These are phyloP conservation scores for Xerus inauris DNA, from an alignment of 2,113 vertebrate genomes.

Conservation along the genomic window DNA sequence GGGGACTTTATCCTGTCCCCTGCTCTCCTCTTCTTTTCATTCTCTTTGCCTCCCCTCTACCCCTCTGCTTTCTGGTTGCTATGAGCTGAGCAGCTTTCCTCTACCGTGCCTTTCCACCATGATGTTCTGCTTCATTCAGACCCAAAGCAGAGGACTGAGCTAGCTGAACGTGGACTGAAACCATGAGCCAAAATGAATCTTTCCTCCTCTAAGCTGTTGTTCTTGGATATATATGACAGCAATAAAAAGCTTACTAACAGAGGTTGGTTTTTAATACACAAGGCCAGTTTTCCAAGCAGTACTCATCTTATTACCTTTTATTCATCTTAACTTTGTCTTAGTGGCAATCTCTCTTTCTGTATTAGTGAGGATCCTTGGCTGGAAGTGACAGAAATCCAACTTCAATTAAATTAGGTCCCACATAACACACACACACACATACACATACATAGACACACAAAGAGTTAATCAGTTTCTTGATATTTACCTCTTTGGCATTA, in stretches of 20 bases:
- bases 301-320: not conserved
- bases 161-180: no score
- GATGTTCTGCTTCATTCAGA: not conserved
- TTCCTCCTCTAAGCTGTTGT: no score
- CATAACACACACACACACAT: no score
- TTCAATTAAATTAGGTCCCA: slow-evolving; percentile 2
- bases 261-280: not conserved
- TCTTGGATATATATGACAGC: no score
- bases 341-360: not conserved
- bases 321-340: not conserved
- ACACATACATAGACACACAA: no score
- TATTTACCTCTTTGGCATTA: not conserved
- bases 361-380: not conserved
- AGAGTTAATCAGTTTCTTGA: not conserved
- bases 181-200: no score
- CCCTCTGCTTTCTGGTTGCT: not conserved
- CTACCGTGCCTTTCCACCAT: not conserved
- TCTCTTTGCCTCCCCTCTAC: not conserved
- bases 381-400: not conserved
- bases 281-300: not conserved
- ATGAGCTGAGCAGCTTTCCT: not conserved
- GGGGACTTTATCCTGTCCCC: not conserved
- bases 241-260: no score
- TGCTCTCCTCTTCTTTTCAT: not conserved
- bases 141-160: not conserved